A percentile compares a stretch with the other conserved stretches of the same genome.
Conservation (phyloP, 2,113 vertebrate species). For the Phycodurus eques region DNA sequence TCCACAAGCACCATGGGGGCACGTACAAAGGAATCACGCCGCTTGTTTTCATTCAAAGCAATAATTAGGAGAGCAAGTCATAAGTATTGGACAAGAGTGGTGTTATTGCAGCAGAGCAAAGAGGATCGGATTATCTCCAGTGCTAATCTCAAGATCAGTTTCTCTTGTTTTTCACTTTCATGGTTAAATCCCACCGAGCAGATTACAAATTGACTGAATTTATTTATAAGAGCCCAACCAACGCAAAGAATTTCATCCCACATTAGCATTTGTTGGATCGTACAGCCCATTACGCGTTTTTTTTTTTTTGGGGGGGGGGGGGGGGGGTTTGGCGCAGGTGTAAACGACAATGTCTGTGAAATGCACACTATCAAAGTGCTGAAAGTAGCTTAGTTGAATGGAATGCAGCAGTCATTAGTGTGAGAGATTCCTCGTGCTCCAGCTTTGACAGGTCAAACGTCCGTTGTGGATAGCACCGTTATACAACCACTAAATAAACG, state of each 20-base stretch:
- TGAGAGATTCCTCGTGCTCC: slow-evolving; percentile 9
- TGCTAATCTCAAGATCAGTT: slow-evolving; percentile 29
- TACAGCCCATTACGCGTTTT: background rate
- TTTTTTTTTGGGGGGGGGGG: too few species aligned
- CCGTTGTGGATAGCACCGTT: background rate
- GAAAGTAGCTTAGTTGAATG: background rate
- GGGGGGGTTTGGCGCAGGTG: background rate
- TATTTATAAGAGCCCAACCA: slow-evolving; percentile 6
- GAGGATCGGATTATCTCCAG: slow-evolving; percentile 36
- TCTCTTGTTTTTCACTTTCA: slow-evolving; percentile 11
- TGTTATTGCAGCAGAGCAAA: slow-evolving; percentile 47
- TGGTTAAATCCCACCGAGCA: slow-evolving; percentile 18
- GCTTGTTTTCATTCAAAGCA: slow-evolving; percentile 6
- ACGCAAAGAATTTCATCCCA: background rate
- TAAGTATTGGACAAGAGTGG: slow-evolving; percentile 15
- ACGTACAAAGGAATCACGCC: background rate
- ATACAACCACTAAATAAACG: background rate
- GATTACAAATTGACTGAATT: slow-evolving; percentile 18
- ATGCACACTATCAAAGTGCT: background rate
- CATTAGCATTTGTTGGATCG: background rate
- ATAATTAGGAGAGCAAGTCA: slow-evolving; percentile 7
- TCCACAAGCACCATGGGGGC: background rate
- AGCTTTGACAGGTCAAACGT: slow-evolving; percentile 3
- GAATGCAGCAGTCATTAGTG: slow-evolving; percentile 5
- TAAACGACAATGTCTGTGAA: background rate